Percentiles rank a stretch among this genome's conserved stretches.
Conservation (phyloP, 2,113 vertebrate species). For the Mobula hypostoma region DNA sequence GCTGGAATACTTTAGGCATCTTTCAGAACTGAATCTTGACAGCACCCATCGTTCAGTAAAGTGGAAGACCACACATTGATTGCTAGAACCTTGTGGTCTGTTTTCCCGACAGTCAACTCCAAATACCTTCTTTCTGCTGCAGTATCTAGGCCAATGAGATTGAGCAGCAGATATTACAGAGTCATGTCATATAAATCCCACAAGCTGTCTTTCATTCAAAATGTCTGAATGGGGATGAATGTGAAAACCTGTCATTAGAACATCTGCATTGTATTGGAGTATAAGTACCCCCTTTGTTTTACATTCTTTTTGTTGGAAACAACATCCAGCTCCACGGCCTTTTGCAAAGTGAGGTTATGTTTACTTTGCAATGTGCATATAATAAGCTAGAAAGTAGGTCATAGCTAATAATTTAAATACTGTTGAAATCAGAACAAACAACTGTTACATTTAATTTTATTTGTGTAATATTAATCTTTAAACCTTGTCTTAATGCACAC, state of each 20-base stretch:
- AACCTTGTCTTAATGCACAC: no score
- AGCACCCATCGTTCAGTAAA: no score
- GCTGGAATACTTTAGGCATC: no score
- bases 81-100: no score
- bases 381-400: not conserved
- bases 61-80: no score
- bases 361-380: not conserved
- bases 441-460: not conserved
- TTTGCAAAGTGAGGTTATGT: not conserved
- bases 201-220: not conserved
- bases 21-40: no score
- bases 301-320: conserved; percentile 1
- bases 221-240: not conserved
- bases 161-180: not conserved
- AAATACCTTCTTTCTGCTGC: no score
- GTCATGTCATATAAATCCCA: conserved; percentile 1
- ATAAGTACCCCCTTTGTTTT: not conserved
- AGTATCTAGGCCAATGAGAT: not conserved
- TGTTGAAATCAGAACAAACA: not conserved
- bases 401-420: not conserved
- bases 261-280: not conserved
- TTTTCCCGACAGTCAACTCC: no score
- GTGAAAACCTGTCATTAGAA: conserved; percentile 21
- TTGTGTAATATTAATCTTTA: no score
- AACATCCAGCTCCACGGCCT: not conserved